Conservation (phyloP, 2,797 vertebrate genomes). For the Typhlichthys subterraneus region DNA sequence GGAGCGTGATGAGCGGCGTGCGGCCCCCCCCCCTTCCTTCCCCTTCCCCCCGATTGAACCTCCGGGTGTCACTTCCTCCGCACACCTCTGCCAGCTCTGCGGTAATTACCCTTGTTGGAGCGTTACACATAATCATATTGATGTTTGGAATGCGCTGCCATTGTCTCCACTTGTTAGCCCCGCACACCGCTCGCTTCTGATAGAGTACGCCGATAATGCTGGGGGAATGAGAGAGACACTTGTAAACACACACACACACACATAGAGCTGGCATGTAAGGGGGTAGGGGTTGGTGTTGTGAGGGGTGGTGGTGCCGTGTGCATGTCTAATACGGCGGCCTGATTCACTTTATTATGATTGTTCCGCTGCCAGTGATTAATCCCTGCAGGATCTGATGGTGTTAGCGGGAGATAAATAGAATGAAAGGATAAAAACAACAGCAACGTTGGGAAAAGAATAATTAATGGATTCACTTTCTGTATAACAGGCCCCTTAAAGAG, state of each 20-base stretch:
- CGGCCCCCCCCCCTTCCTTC: too few relatives aligned
- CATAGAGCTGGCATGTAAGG: slow-evolving; percentile 20
- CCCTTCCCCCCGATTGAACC: slow-evolving; percentile 1
- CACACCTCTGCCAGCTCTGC: slow-evolving; percentile 62
- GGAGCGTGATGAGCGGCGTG: slow-evolving; percentile 58
- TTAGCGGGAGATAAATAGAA: slow-evolving; percentile 53
- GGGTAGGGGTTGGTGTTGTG: slow-evolving; percentile 40
- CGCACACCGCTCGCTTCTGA: slow-evolving; percentile 62
- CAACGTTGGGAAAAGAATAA: slow-evolving; percentile 63
- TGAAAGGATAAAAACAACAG: slow-evolving; percentile 45
- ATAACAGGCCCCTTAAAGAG: slow-evolving; percentile 64
- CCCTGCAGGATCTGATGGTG: slow-evolving; percentile 62
- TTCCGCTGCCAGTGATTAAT: slow-evolving; percentile 68
- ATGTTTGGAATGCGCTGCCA: slow-evolving; percentile 74
- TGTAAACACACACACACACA: slow-evolving; percentile 27
- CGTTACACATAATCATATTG: slow-evolving; percentile 78
- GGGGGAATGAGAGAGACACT: slow-evolving; percentile 32
- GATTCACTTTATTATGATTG: slow-evolving; percentile 73
- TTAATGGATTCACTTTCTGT: slow-evolving; percentile 68
- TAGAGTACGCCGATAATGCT: slow-evolving; percentile 68
- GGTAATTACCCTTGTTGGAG: slow-evolving; percentile 79
- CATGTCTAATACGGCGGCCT: slow-evolving; percentile 59
- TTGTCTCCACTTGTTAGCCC: slow-evolving; percentile 78
- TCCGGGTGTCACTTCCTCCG: slow-evolving; percentile 53
- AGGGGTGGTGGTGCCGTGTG: slow-evolving; percentile 26